A percentile compares a stretch with the other conserved stretches of the same genome.
Evolutionary conservation across 1,140 invertebrate genomes (phyloP).

Genomic region (Halyomorpha halys): DNA sequence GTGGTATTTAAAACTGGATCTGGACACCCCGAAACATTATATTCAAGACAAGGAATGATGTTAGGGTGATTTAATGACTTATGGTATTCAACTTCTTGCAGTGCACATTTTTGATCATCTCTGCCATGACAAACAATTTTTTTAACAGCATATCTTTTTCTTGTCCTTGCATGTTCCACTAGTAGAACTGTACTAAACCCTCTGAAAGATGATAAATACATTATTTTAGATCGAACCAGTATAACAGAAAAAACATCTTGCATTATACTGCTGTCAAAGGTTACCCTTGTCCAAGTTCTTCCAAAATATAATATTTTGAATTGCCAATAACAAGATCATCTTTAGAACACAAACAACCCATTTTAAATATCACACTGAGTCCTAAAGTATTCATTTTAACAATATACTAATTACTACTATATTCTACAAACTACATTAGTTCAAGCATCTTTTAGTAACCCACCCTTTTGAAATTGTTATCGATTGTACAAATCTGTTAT

Average conservation of each 20-base stretch:
- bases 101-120: constrained; percentile 63
- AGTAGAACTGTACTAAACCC: constrained; percentile 76
- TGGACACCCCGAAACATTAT: constrained; percentile 47
- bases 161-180: constrained; percentile 59
- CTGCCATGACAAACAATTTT: constrained; percentile 67
- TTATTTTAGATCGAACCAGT: neutral
- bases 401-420: constrained; percentile 7
- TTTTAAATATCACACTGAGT: constrained; percentile 56
- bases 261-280: constrained; percentile 25
- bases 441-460: too few relatives aligned
- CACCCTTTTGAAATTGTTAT: too few relatives aligned
- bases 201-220: constrained; percentile 42
- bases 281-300: constrained; percentile 69
- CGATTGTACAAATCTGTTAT: too few relatives aligned
- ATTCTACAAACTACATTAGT: too few relatives aligned
- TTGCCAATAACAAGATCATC: constrained; percentile 62
- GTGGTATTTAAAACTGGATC: constrained; percentile 57
- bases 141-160: constrained; percentile 68
- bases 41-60: constrained; percentile 65
- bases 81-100: constrained; percentile 66
- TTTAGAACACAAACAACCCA: constrained; percentile 68
- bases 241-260: neutral
- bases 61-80: constrained; percentile 60
- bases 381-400: constrained; percentile 55
- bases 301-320: constrained; percentile 54